These are phyloP conservation scores for Pecten maximus DNA, from an alignment of 2,888 invertebrate genomes.

Conservation along the genomic window DNA sequence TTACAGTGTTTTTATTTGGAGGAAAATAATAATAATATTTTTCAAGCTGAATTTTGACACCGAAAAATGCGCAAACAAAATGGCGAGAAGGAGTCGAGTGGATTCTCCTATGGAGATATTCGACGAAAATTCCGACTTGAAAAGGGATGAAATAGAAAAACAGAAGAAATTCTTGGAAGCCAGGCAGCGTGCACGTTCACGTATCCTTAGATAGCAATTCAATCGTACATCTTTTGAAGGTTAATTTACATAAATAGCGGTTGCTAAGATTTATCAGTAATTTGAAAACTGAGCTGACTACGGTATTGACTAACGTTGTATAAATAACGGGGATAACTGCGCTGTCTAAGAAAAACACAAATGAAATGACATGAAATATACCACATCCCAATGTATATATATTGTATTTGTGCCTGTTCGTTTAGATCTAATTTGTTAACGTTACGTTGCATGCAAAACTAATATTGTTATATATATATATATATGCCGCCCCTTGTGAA, in stretches of 20 bases:
- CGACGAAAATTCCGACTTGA: constrained; percentile 73
- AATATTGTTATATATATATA: no score
- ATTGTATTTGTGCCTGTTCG: no score
- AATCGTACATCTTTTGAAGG: background rate
- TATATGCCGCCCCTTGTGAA: no score
- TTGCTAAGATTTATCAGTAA: constrained; percentile 5
- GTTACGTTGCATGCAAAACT: no score
- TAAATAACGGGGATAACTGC: no score
- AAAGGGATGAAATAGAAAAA: constrained; percentile 66
- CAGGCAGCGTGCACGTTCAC: constrained; percentile 74
- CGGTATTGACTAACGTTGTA: no score
- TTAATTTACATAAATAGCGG: background rate
- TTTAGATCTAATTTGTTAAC: no score
- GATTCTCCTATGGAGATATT: constrained; percentile 78
- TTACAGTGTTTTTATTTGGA: background rate
- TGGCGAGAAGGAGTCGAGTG: constrained; percentile 76
- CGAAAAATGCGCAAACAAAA: constrained; percentile 56
- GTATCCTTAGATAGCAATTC: constrained; percentile 70
- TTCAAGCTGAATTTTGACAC: background rate
- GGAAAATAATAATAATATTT: background rate
- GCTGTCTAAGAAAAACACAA: no score
- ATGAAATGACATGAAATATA: no score
- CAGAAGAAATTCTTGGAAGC: constrained; percentile 68
- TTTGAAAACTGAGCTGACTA: no score
- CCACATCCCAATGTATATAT: no score